These are phyloP conservation scores for Aphrocallistes beatrix DNA, from an alignment of 37 sponge, comb jelly and placozoan genomes.

Conservation along the genomic window DNA sequence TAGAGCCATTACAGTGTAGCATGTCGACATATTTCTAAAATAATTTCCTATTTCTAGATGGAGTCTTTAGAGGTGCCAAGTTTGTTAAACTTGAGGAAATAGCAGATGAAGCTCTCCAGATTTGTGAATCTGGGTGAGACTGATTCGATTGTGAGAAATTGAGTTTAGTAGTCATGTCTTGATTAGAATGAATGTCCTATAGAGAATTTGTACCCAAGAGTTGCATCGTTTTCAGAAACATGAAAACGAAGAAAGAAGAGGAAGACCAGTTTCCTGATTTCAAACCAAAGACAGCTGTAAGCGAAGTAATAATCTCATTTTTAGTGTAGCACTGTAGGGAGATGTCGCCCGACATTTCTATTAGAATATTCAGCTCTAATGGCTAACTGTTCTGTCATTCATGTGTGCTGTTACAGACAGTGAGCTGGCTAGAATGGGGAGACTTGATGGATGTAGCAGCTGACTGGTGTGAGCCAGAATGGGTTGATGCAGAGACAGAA, in stretches of 20 bases:
- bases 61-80: slow-evolving; percentile 82
- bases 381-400: background rate
- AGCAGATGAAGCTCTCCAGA: slow-evolving; percentile 76
- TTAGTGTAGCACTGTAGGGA: too few species aligned
- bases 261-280: background rate
- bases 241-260: background rate
- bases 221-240: background rate
- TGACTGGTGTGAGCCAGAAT: slow-evolving; percentile 58
- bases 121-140: slow-evolving; percentile 45
- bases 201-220: slow-evolving; percentile 4
- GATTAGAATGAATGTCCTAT: background rate
- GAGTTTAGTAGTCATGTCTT: background rate
- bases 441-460: background rate
- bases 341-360: too few species aligned
- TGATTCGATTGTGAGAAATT: slow-evolving; percentile 56
- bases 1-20: background rate
- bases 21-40: too few species aligned
- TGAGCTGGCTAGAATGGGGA: background rate
- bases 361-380: too few species aligned
- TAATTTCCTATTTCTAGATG: too few species aligned
- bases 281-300: slow-evolving; percentile 5
- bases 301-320: slow-evolving; percentile 13
- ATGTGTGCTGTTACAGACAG: background rate
- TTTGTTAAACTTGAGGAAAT: slow-evolving; percentile 64
- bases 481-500: slow-evolving; percentile 80